Base-by-base conservation (phyloP, 1,140 invertebrate genomes). In the Orius laevigatus region DNA sequence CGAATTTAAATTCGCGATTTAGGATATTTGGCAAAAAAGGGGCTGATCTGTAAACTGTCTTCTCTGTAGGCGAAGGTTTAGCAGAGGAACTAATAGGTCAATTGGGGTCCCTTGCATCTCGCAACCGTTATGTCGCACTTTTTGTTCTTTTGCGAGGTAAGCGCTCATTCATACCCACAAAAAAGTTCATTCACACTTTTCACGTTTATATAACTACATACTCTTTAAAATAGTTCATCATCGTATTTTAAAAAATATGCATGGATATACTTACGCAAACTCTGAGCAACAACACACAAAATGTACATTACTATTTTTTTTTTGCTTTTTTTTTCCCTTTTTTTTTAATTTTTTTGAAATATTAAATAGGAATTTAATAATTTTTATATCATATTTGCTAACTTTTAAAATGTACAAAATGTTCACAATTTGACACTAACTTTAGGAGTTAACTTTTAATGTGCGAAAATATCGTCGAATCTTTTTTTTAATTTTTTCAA, bases 1-100 rank as follows among this genome's bases (percentile, higher is more conserved):
- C n/a, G n/a, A n/a, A n/a, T n/a, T n/a, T n/a, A n/a, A n/a, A n/a
- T n/a, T n/a, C n/a, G n/a, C n/a, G n/a, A n/a, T n/a, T n/a, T n/a
- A n/a, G n/a, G n/a, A n/a, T n/a, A n/a, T n/a, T n/a, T n/a, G n/a
- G n/a, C n/a, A n/a, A n/a, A n/a, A n/a, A n/a, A n/a, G n/a, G n/a
- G n/a, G n/a, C n/a, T n/a, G n/a, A 54, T 58, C 56, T 58, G 56
- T 58, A 58, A 58, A 58, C 56, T 58, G 56, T 56, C 47, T 58
- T 56, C 56, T 51, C 52, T 53, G 51, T 43, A 48, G 45, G 43
- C 34, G 19, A 47, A 38, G 32, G 49, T 18, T 36, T 9, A 38
- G 38, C 31, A 25, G 25, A 45, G 19, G 45, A 15, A 16, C 38
- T 51, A n/a, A 9, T n/a, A 12, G 43, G 12, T 32, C 11, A 12